phyloP scores from a whole-genome alignment of 2,113 vertebrate genomes.

The Gulo gulo region DNA sequence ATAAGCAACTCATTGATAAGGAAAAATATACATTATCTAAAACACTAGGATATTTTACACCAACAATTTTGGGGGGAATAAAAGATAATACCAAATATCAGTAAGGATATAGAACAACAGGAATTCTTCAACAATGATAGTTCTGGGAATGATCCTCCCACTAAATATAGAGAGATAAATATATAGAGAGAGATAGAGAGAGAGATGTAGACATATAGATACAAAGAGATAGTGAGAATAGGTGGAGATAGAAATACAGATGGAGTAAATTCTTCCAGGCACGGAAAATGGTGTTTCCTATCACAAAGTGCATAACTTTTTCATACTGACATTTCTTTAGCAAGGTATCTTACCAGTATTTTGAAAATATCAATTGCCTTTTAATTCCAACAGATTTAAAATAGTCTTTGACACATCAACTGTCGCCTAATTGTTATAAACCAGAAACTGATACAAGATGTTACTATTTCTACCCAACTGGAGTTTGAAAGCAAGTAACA shows the following conservation, averaged over 20 bases:
- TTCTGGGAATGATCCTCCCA: fast-evolving
- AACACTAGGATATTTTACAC: neutral
- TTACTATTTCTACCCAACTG: neutral
- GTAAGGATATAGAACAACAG: neutral
- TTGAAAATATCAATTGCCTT: neutral
- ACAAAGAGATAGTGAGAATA: neutral
- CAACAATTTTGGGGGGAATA: neutral
- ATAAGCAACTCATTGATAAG: neutral
- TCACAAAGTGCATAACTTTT: neutral
- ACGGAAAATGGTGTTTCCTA: neutral
- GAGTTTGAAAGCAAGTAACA: neutral
- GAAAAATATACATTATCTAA: neutral
- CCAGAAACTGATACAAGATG: neutral
- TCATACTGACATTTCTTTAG: neutral
- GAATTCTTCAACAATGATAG: neutral
- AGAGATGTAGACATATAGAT: neutral
- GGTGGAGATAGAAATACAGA: neutral
- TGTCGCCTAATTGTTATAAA: neutral
- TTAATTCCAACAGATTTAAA: neutral
- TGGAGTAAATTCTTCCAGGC: neutral
- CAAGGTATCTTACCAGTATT: neutral
- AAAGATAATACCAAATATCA: neutral
- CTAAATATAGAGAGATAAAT: neutral
- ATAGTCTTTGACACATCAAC: neutral
- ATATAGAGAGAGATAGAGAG: neutral